Conservation (phyloP, 2,797 vertebrate species). For the Melopsittacus undulatus region DNA sequence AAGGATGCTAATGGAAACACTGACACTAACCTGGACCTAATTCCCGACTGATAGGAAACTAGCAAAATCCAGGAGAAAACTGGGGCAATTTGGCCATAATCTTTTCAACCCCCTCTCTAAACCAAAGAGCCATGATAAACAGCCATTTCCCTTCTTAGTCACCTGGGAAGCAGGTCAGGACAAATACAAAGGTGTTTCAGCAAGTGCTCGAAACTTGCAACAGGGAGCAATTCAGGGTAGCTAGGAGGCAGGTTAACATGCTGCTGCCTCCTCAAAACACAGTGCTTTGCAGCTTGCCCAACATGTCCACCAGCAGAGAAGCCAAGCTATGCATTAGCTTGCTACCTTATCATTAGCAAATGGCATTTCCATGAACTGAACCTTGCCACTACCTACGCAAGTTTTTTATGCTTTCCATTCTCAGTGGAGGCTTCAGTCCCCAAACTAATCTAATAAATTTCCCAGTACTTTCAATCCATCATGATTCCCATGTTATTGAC, state of each 20-base stretch:
- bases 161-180: neutral
- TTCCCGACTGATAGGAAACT: neutral
- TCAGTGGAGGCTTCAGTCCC: neutral
- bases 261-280: neutral
- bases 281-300: neutral
- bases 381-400: accelerated
- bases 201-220: neutral
- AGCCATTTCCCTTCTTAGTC: neutral
- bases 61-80: neutral
- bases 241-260: neutral
- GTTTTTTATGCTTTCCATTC: neutral
- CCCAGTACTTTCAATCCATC: neutral
- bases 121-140: neutral
- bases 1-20: neutral
- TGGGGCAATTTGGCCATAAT: neutral
- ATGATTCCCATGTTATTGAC: neutral
- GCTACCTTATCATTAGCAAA: neutral
- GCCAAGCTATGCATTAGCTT: neutral
- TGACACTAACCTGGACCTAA: neutral
- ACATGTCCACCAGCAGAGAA: accelerated
- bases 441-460: neutral
- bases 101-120: neutral
- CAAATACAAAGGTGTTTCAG: neutral
- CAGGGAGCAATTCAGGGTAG: neutral
- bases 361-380: neutral